Base-by-base conservation (phyloP, 2,797 vertebrate species). In the Pteropus rufus region DNA sequence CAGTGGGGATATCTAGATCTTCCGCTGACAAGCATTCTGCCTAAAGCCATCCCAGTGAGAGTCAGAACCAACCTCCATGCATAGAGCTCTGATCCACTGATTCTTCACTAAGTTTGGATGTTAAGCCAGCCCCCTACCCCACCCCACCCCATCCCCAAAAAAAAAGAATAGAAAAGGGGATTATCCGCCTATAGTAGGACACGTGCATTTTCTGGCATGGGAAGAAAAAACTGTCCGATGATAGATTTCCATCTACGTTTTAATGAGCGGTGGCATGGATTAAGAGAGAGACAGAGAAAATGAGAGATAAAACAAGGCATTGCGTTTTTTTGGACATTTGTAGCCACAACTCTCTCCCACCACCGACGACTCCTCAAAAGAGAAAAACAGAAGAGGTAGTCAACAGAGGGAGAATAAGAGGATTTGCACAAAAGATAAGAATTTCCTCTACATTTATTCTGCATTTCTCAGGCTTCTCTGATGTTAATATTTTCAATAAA, bases 251-350 rank as follows among this genome's bases (percentile, higher is more conserved):
- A 52, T 72, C 69, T 72, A 31, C 31, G 2, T 41, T 76, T 82
- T 92, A 92, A 60, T 21, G 76, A 96, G 70, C 86, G 58, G 64
- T 91, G 75, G 65, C 49, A 23, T 72, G 77, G 69, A 39, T 83
- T 95, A 49, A 92, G 88, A 95, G 70, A 85, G 79, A 36, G 23
- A 69, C 46, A 72, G 21, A 89, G 60, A 81, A 82, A 88, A 52
- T 60, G 31, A 81, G n/a, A 91, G 46, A 70, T 41, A 46, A 95
- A 97, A 49, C 16, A 91, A 89, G 39, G 18, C 34, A 46, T 91
- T 95, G 70, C 60, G 34, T 19, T 41, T 88, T 88, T 52, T 14
- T 80, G 60, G 65, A 73, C 54, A n/a, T 39, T 67, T 95, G 93
- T 34, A 69, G 26, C 36, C 29, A 10, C 23, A 56, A 29, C 6